phyloP scores from a whole-genome alignment of 2,113 vertebrate genomes.

The Azemiops feae region DNA sequence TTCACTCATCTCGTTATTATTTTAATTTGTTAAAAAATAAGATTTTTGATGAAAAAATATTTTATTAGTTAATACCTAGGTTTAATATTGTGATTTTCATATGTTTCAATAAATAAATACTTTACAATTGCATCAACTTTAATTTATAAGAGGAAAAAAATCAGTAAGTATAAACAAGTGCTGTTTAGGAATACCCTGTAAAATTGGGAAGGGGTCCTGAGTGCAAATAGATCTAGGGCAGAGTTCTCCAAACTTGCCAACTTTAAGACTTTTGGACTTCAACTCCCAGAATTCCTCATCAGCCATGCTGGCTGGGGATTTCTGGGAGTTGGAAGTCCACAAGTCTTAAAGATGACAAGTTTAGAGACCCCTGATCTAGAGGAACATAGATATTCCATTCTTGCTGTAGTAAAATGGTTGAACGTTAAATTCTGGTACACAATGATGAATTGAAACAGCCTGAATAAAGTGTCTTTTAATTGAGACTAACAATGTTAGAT shows the following conservation, averaged over 20 bases:
- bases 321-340: too few species aligned
- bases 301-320: neutral
- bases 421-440: neutral
- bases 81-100: neutral
- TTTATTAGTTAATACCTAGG: neutral
- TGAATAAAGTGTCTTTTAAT: neutral
- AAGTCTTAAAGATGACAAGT: too few species aligned
- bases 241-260: too few species aligned
- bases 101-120: neutral
- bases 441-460: neutral
- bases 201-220: neutral
- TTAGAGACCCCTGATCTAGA: neutral
- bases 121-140: neutral
- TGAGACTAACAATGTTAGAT: neutral
- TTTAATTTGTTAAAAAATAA: neutral
- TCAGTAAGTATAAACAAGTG: neutral
- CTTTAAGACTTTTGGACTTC: neutral
- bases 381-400: neutral
- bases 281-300: neutral
- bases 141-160: neutral
- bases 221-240: neutral
- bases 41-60: neutral
- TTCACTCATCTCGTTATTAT: neutral
- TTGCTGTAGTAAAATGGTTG: neutral
- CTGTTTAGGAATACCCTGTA: neutral